These are phyloP conservation scores for Onychomys leucogaster DNA, from an alignment of 2,797 vertebrate genomes.

Conservation along the genomic window DNA sequence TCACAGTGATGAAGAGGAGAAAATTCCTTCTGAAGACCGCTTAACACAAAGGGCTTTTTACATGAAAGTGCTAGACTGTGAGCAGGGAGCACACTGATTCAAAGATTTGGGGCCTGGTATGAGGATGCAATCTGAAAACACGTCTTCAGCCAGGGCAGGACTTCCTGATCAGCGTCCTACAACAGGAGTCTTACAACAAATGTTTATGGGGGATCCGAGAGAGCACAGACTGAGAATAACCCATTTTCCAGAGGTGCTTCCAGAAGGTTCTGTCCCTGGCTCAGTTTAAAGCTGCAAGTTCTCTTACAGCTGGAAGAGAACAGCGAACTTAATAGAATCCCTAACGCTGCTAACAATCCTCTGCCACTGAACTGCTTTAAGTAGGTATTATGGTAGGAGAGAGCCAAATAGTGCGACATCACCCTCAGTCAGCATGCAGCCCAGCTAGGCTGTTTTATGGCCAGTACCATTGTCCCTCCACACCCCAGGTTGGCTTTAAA, in stretches of 20 bases:
- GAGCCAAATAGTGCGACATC: constrained; percentile 99
- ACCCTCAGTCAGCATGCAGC: constrained; percentile 97
- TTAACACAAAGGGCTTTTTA: too few relatives aligned
- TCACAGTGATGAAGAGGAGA: not conserved
- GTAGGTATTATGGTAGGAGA: constrained; percentile 98
- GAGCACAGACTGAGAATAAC: constrained; percentile 76
- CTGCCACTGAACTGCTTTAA: constrained; percentile 99
- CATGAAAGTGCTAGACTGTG: not conserved
- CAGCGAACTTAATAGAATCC: constrained; percentile 98
- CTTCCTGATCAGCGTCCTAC: constrained; percentile 43
- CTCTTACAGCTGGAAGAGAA: constrained; percentile 92
- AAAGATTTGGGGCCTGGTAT: not conserved
- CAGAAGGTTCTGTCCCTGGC: constrained; percentile 87
- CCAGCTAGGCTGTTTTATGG: constrained; percentile 89
- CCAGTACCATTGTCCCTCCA: constrained; percentile 94
- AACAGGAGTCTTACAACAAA: constrained; percentile 78
- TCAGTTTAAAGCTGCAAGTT: constrained; percentile 89
- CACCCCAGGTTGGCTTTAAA: constrained; percentile 99
- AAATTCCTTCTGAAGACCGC: not conserved
- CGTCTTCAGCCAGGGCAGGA: accelerated
- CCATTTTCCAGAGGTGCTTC: constrained; percentile 89
- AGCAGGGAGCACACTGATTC: accelerated
- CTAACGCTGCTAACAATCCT: constrained; percentile 98
- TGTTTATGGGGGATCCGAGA: not conserved
- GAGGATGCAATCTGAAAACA: not conserved